Base-by-base conservation (phyloP, 2,888 invertebrate genomes). In the Coleophora flavipennella region DNA sequence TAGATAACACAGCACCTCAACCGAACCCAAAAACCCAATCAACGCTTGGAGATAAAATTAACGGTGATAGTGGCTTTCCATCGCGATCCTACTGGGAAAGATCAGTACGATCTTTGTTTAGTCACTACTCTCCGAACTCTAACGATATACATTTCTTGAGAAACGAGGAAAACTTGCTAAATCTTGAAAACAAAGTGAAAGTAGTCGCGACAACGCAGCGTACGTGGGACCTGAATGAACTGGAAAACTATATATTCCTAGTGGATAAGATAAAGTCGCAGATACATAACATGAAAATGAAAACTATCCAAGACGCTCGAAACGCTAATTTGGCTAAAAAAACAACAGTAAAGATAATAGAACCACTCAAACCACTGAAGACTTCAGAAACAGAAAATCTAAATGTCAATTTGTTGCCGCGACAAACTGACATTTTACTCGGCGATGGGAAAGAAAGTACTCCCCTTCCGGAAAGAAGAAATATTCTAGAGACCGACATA, bases 51-150 rank as follows among this genome's bases (percentile, higher is more conserved):
- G n/a, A 4, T 4, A 11, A 9, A 29, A 29, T 10, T 39, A 63
- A 60, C 39, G 64, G 59, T 40, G 63, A 70, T 42, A 62, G 67
- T 28, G 56, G 48, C 38, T 65, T 62, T 45, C 46, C 59, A 1
- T 66, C 77, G 9, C 58, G 59, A 29, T 70, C 77, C 3, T 78
- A 67, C 51, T 81, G 80, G 80, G 83, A 83, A 40, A 65, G 81
- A 49, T 74, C 67, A 37, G 66, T 75, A 1, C 65, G 83, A 48
- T 81, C 83, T 8, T 77, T 78, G 2, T 44, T 69, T 13, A 56
- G 60, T 42, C 41, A 44, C 6, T 36, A 51, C n/a, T 37, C 49
- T 42, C 44, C 42, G 28, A 50, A 50, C 45, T 47, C 43, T 31
- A 54, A 51, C 41, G 62, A 59, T 48, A 46, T 56, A 35, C 53